Evolutionary conservation across 30 jellyfish, hydroid and myxozoan genomes (phyloP), one percentile per base, ranked within the genome.

Genomic region (Hydractinia symbiolongicarpus): DNA sequence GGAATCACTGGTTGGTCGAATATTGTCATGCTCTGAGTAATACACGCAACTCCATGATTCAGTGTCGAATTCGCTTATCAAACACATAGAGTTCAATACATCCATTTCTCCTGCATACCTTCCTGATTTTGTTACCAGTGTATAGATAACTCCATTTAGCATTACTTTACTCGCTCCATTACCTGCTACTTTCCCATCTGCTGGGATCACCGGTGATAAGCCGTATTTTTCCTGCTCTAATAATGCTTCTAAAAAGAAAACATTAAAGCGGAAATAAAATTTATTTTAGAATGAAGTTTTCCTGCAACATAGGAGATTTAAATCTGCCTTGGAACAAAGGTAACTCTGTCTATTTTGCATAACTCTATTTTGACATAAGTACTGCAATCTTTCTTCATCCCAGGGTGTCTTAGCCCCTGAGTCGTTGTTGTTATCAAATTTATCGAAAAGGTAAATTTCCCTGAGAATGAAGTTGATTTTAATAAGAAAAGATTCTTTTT

Each of bases 81-180:
- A 13, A 13, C 74, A 64, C 74, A 64, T 64, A n/a, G 74, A 64
- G 19, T 64, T 64, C 19, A 64, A 6, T 6, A 64, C 19, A 51
- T 64, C 74, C 74, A 64, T 64, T 64, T 64, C 74, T 64, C 74
- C 74, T 7, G 74, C 52, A 64, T 13, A n/a, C 17, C 40, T 64
- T 7, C 74, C 74, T n/a, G 74, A 64, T 64, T 64, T 64, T 7
- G 52, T 64, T 7, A 64, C 74, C 7, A 64, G 74, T 64, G 40
- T n/a, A 64, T 6, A 64, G 17, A 6, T 1, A 44, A n/a, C 40
- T 7, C 40, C 8, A 2, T 64, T 51, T 6, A 64, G 74, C 17
- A n/a, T 64, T 51, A 64, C 74, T 64, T 44, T 64, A n/a, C 6
- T 51, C 8, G 74, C 74, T 7, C 74, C 74, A 13, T 64, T 64